phyloP scores from a whole-genome alignment of 2,888 invertebrate species.

The Tuta absoluta region DNA sequence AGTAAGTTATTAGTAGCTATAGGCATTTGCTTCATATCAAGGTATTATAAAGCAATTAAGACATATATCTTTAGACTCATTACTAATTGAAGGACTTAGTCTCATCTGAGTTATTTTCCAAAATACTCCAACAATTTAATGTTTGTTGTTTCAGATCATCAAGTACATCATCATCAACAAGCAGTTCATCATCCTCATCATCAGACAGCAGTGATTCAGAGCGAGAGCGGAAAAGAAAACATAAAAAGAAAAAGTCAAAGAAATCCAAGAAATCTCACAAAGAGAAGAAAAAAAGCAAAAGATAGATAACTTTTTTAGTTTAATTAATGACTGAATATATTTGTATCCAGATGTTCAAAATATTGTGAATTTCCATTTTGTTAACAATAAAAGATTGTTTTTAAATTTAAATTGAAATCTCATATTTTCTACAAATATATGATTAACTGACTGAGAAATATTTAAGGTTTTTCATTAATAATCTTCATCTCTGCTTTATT shows the following conservation, averaged over 20 bases:
- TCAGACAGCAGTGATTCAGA: slow-evolving; percentile 59
- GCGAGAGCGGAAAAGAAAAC: slow-evolving; percentile 39
- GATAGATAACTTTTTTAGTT: slow-evolving; percentile 36
- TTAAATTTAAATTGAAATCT: neutral
- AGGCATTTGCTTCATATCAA: no score
- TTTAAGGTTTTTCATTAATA: no score
- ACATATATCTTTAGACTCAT: no score
- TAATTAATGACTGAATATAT: slow-evolving; percentile 24
- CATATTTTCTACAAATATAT: slow-evolving; percentile 1
- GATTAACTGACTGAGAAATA: neutral
- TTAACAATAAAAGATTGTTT: neutral
- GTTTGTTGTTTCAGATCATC: slow-evolving; percentile 55
- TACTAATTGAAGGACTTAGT: no score
- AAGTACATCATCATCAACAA: slow-evolving; percentile 58
- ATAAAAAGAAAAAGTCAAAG: slow-evolving; percentile 49
- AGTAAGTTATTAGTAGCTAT: no score
- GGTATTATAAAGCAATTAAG: no score
- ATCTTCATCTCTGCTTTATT: no score
- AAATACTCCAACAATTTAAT: neutral
- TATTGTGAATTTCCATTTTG: neutral
- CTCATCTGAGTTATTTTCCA: neutral
- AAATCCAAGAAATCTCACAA: slow-evolving; percentile 61
- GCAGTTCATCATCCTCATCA: slow-evolving; percentile 37
- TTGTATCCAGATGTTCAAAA: slow-evolving; percentile 15
- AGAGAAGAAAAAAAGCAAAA: slow-evolving; percentile 57